Conservation (phyloP, 2,113 vertebrate genomes). For the Ceuthmochares aereus region DNA sequence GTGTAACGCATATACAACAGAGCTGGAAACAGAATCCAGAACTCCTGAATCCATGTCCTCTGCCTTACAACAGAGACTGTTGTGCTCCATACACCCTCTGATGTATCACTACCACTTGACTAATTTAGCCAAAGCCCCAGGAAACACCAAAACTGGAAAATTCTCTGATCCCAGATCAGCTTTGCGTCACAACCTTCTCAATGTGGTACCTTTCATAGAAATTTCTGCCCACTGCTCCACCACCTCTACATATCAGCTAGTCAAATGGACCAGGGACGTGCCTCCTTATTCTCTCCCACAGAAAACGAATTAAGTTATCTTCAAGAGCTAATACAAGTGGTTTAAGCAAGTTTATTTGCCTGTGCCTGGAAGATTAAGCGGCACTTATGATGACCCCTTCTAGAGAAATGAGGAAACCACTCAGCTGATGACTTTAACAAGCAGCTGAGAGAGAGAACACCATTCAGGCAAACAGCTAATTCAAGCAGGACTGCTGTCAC, state of each 20-base stretch:
- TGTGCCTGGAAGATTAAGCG: background rate
- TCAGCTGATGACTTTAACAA: background rate
- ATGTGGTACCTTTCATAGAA: accelerated
- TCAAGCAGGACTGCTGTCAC: background rate
- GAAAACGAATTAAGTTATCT: background rate
- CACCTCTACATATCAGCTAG: background rate
- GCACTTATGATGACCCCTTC: background rate
- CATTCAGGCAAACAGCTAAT: background rate
- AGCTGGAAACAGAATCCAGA: background rate
- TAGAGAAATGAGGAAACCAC: background rate
- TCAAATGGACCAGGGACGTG: background rate
- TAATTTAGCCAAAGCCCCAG: background rate
- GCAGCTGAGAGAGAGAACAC: background rate
- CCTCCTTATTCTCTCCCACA: background rate
- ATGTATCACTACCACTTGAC: background rate
- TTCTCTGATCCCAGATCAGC: background rate
- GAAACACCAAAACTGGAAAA: background rate
- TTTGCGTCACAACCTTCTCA: background rate
- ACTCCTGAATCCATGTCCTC: background rate
- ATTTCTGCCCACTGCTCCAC: background rate
- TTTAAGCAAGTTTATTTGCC: background rate
- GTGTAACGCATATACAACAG: background rate
- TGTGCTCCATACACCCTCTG: background rate
- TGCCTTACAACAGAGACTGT: background rate
- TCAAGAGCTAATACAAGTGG: background rate